phyloP scores from a whole-genome alignment of 2,113 vertebrate species.

The Melanostigma gelatinosum region DNA sequence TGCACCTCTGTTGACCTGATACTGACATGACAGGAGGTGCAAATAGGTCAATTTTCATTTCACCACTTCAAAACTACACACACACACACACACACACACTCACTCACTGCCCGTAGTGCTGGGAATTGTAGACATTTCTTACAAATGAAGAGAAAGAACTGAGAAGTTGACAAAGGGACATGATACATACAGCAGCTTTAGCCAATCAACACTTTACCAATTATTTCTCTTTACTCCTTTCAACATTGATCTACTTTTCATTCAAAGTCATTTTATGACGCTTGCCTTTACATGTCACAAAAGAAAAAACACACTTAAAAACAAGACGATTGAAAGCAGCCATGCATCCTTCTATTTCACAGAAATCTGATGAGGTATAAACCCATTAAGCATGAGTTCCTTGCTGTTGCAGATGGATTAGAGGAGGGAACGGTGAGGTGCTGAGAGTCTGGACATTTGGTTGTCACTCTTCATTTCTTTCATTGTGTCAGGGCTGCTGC shows the following conservation, averaged over 20 bases:
- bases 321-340: constrained; percentile 39
- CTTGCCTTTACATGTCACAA: constrained; percentile 13
- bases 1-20: constrained; percentile 18
- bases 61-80: not conserved
- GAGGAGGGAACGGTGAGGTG: constrained; percentile 43
- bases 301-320: constrained; percentile 23
- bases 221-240: not conserved
- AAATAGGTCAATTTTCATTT: not conserved
- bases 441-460: constrained; percentile 51
- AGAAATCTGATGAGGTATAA: constrained; percentile 56
- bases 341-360: constrained; percentile 52
- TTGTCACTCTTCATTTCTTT: constrained; percentile 73
- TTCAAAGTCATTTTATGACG: constrained; percentile 6
- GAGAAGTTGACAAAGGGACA: not conserved
- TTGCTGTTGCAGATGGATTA: constrained; percentile 48
- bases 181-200: not conserved
- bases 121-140: not conserved
- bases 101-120: not conserved
- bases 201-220: not conserved
- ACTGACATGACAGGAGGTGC: constrained; percentile 15
- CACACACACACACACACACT: not conserved
- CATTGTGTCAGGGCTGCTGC: constrained; percentile 63
- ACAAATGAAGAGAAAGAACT: constrained; percentile 4
- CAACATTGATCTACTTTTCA: constrained; percentile 1
- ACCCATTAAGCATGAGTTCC: constrained; percentile 43